phyloP scores from a whole-genome alignment of 1,140 invertebrate species.

The Bombyx mandarina region DNA sequence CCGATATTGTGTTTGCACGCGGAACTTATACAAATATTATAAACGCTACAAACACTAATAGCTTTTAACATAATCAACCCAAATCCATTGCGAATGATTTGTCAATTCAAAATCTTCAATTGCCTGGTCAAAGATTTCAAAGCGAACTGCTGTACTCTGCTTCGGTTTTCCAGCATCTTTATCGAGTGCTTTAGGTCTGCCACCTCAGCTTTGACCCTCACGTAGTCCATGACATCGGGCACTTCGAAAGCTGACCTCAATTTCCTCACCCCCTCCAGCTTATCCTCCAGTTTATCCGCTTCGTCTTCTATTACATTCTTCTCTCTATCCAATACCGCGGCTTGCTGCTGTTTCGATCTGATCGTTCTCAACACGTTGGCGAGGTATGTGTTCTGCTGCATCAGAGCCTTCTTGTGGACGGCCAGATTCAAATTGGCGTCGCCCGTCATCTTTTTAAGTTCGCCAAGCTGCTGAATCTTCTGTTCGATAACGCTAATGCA shows the following conservation, averaged over 20 bases:
- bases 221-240: constrained; percentile 72
- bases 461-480: constrained; percentile 55
- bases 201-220: constrained; percentile 65
- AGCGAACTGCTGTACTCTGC: constrained; percentile 62
- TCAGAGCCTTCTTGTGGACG: constrained; percentile 62
- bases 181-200: constrained; percentile 62
- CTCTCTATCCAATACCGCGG: constrained; percentile 35
- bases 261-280: constrained; percentile 40
- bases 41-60: not conserved
- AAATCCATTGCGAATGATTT: not conserved
- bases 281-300: constrained; percentile 33
- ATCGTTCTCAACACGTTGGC: constrained; percentile 40
- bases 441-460: constrained; percentile 67
- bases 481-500: constrained; percentile 57
- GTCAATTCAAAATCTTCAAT: constrained; percentile 24
- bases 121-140: constrained; percentile 42
- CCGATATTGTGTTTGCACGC: not conserved
- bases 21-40: not conserved
- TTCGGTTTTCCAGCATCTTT: constrained; percentile 63
- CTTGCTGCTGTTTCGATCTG: constrained; percentile 30
- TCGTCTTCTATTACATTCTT: constrained; percentile 36
- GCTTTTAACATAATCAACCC: too few species aligned
- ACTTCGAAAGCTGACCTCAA: constrained; percentile 57
- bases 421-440: constrained; percentile 64
- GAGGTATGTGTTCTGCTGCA: constrained; percentile 51